Base-by-base conservation (phyloP, 2,113 vertebrate species). In the Amphilophus citrinellus region DNA sequence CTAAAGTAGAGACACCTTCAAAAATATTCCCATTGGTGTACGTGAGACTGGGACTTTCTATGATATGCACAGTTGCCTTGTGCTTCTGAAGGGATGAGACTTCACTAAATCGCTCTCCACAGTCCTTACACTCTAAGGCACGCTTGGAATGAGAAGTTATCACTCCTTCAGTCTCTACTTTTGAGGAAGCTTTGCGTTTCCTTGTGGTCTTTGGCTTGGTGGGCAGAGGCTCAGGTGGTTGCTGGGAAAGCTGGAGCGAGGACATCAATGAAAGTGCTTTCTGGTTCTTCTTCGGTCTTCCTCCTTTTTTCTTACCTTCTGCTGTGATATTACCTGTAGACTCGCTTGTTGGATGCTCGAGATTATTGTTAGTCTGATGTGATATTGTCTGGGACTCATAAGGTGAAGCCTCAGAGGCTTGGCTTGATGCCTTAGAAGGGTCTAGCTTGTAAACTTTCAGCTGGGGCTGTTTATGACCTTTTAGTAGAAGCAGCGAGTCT, bases 381-480 rank as follows among this genome's bases (percentile, higher is more conserved):
- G 86, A 68, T 22, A 66, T 27, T 24, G 56, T 87, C 79, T 88
- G 87, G 58, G 58, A 56, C 10, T 92, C 90, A 0, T 47, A 14
- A 53, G 87, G 77, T 17, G 86, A 79, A 22, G 80, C 61, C 15
- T 94, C 89, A 3, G 61, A 84, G 39, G 85, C 76, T 57, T 87
- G 88, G 60, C 75, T 50, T 4, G 93, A 80, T 75, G 94, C 81
- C 76, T 92, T 93, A 60, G 87, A 89, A 39, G 93, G 91, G 44
- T 96, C 95, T 61, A 96, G 84, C 84, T 96, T 96, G 83, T 96
- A 92, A 79, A 96, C 96, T 82, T 96, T 96, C 3, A 96, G 82
- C 80, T 95, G 96, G 6, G 96, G 96, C 68, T 96, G 96, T 87
- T 96, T 96, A 76, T 96, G 96, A 30, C 96, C 96, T 88, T 96